phyloP scores from a whole-genome alignment of 1,140 invertebrate genomes.

The Drosophila simulans region DNA sequence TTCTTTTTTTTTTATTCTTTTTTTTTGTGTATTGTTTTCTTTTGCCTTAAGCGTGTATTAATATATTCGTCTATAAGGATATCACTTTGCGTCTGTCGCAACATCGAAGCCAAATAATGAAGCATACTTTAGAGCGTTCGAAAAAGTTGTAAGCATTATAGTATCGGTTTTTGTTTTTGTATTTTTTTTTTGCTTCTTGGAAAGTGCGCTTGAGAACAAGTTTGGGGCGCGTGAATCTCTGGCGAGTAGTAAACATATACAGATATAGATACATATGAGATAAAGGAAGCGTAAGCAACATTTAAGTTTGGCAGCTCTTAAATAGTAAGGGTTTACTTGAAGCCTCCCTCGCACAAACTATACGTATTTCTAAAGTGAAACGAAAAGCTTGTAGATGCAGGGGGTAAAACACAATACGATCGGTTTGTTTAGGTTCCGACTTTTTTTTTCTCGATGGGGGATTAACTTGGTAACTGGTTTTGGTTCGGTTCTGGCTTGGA shows the following conservation, averaged over 20 bases:
- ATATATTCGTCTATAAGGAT: slow-evolving; percentile 81
- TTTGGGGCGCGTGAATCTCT: slow-evolving; percentile 39
- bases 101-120: slow-evolving; percentile 75
- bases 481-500: slow-evolving; percentile 29
- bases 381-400: slow-evolving; percentile 28
- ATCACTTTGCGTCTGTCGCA: slow-evolving; percentile 70
- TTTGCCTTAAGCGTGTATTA: slow-evolving; percentile 77
- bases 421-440: slow-evolving; percentile 35
- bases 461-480: slow-evolving; percentile 28
- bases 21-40: slow-evolving; percentile 41
- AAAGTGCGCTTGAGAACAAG: slow-evolving; percentile 37
- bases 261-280: slow-evolving; percentile 16
- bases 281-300: slow-evolving; percentile 49
- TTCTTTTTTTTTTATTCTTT: slow-evolving; percentile 13
- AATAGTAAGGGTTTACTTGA: slow-evolving; percentile 45
- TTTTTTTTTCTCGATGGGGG: slow-evolving; percentile 1
- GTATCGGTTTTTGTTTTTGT: slow-evolving; percentile 6
- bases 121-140: slow-evolving; percentile 67
- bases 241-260: slow-evolving; percentile 27
- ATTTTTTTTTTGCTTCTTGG: slow-evolving; percentile 11
- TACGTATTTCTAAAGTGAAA: slow-evolving; percentile 30
- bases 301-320: slow-evolving; percentile 45
- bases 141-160: slow-evolving; percentile 48
- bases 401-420: slow-evolving; percentile 34
- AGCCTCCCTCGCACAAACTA: slow-evolving; percentile 38